phyloP scores from a whole-genome alignment of 2,888 invertebrate species.

The Cantharis rustica region DNA sequence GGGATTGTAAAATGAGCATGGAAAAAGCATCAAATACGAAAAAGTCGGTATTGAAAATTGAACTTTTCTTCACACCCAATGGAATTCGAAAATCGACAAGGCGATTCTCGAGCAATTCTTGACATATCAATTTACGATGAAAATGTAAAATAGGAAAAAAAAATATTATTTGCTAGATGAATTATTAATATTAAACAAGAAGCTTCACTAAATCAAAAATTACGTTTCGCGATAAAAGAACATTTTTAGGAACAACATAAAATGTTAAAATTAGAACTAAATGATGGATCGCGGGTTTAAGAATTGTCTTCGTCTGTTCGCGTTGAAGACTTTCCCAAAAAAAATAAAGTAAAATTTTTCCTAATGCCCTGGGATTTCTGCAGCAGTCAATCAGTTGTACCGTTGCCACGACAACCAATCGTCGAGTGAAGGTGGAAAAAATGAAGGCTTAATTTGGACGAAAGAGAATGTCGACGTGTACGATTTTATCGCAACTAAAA shows the following conservation, averaged over 20 bases:
- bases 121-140: neutral
- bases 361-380: neutral
- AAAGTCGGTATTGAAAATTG: constrained; percentile 1
- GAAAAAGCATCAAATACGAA: constrained; percentile 14
- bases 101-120: neutral
- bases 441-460: neutral
- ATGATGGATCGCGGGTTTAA: neutral
- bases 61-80: neutral
- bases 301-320: neutral
- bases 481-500: neutral
- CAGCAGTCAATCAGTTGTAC: neutral
- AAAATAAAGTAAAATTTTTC: neutral
- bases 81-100: neutral
- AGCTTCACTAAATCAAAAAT: neutral
- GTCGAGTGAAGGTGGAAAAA: neutral
- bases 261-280: neutral
- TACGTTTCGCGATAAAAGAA: neutral
- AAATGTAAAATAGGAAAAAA: neutral
- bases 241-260: neutral
- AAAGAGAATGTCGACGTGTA: neutral
- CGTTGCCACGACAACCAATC: constrained; percentile 30
- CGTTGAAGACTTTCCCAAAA: neutral
- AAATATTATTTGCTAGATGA: neutral
- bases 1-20: constrained; percentile 19
- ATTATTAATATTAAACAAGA: neutral